phyloP scores from a whole-genome alignment of 2,888 invertebrate species.

The Eupithecia centaureata region DNA sequence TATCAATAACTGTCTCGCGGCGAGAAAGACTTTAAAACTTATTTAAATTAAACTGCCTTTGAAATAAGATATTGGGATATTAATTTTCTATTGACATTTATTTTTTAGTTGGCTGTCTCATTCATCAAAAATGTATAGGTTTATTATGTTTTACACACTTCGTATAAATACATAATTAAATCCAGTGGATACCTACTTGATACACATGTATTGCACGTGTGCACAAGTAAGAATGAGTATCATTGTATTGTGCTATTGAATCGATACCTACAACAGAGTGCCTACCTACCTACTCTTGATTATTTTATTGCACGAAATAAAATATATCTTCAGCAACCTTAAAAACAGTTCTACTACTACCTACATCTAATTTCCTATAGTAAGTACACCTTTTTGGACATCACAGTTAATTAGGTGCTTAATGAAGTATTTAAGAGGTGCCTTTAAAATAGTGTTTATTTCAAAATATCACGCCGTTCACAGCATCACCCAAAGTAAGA shows the following conservation, averaged over 20 bases:
- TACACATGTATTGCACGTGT: background rate
- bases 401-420: background rate
- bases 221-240: background rate
- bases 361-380: no score
- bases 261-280: background rate
- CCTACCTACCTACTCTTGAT: no score
- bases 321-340: no score
- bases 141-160: background rate
- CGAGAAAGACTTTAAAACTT: constrained; percentile 10
- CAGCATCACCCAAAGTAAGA: constrained; percentile 22
- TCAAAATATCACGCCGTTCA: constrained; percentile 18
- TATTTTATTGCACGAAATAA: no score
- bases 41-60: constrained; percentile 10
- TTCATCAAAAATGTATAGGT: background rate
- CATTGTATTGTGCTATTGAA: background rate
- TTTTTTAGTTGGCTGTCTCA: background rate
- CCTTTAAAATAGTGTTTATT: background rate
- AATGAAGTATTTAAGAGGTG: background rate
- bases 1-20: constrained; percentile 33
- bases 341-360: no score
- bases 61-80: constrained; percentile 30
- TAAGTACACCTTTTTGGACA: no score
- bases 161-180: background rate
- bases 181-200: background rate
- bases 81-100: constrained; percentile 17